A percentile compares a stretch with the other conserved stretches of the same genome.
These are phyloP conservation scores for Toxotes chatareus DNA, from an alignment of 2,113 vertebrate species.

Conservation along the genomic window DNA sequence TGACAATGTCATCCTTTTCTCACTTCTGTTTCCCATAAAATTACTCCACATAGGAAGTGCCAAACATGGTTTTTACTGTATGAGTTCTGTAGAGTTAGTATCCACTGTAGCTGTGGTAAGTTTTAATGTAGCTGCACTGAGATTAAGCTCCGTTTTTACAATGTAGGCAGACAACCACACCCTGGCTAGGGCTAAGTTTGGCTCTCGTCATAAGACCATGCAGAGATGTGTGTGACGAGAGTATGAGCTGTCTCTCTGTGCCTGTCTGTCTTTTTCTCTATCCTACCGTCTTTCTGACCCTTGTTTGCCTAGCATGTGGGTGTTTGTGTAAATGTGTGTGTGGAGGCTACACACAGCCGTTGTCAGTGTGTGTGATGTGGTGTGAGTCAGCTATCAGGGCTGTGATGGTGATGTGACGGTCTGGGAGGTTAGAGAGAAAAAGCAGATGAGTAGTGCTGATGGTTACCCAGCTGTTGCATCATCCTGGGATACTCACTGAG, in stretches of 20 bases:
- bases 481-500: constrained; percentile 39
- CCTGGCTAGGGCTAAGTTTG: constrained; percentile 47
- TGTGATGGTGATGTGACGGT: constrained; percentile 12
- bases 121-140: constrained; percentile 20
- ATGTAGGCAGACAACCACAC: constrained; percentile 35
- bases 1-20: neutral
- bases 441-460: constrained; percentile 49
- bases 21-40: neutral
- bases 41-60: neutral
- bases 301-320: constrained; percentile 17
- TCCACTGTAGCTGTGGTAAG: neutral
- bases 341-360: constrained; percentile 10
- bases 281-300: neutral
- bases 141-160: constrained; percentile 34
- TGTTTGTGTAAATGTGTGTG: constrained; percentile 37
- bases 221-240: constrained; percentile 50
- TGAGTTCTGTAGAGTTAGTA: neutral
- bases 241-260: constrained; percentile 45
- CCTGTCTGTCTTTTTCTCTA: neutral
- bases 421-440: constrained; percentile 21
- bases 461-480: constrained; percentile 78
- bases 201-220: constrained; percentile 61
- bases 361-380: constrained; percentile 47
- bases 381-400: constrained; percentile 45
- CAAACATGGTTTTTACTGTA: neutral